Conservation (phyloP, 1,140 invertebrate species). For the Drosophila bocki region DNA sequence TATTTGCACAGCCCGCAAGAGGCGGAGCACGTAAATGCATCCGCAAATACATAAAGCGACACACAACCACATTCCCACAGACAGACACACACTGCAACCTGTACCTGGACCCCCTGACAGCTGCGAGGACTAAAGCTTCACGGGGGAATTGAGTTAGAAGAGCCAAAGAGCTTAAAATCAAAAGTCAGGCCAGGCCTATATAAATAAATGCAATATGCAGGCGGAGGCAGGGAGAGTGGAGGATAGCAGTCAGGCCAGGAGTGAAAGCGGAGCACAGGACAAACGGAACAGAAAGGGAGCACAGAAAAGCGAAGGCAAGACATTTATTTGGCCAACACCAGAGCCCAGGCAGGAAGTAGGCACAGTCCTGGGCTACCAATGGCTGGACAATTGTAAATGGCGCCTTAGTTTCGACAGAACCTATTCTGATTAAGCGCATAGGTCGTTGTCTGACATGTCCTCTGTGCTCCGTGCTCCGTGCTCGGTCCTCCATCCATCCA, state of each 20-base stretch:
- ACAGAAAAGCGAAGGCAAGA: constrained; percentile 42
- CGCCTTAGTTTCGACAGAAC: constrained; percentile 65
- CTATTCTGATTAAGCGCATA: constrained; percentile 77
- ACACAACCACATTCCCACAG: constrained; percentile 17
- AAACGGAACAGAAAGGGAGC: constrained; percentile 37
- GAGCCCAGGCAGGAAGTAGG: constrained; percentile 15
- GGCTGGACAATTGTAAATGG: constrained; percentile 61
- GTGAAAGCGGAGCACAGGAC: constrained; percentile 47
- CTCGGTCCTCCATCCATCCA: constrained; percentile 10
- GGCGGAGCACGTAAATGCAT: constrained; percentile 72
- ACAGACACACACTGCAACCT: constrained; percentile 11
- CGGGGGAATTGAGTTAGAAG: constrained; percentile 74
- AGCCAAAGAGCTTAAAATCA: constrained; percentile 78
- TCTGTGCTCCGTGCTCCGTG: constrained; percentile 9
- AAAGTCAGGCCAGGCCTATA: constrained; percentile 78
- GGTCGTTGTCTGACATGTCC: constrained; percentile 50
- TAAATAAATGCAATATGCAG: constrained; percentile 82
- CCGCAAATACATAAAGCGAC: constrained; percentile 66
- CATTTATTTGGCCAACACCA: constrained; percentile 56
- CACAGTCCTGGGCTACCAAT: constrained; percentile 4
- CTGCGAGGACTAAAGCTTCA: constrained; percentile 48
- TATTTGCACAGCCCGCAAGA: constrained; percentile 60
- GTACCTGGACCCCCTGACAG: constrained; percentile 64
- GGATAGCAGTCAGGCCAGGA: constrained; percentile 35
- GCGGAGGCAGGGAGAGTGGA: constrained; percentile 34